These are phyloP conservation scores for Mus pahari DNA, from an alignment of 2,113 vertebrate genomes.

Conservation along the genomic window DNA sequence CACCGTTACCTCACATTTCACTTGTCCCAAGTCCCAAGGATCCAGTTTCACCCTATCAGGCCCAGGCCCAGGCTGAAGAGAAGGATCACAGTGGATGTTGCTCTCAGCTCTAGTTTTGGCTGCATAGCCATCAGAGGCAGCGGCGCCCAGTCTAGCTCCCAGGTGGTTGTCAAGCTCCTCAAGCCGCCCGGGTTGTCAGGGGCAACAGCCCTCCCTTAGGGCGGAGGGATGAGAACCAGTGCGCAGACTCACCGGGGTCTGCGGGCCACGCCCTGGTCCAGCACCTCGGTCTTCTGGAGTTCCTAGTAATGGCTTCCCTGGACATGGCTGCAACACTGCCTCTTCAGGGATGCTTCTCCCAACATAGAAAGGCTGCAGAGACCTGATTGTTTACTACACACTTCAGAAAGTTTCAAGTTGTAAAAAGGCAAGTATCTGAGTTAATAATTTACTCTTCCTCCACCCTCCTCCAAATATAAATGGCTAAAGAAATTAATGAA, in stretches of 20 bases:
- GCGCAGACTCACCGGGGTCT: background rate
- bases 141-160: background rate
- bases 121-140: conserved; percentile 5
- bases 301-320: fast-evolving
- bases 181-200: background rate
- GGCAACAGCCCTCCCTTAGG: fast-evolving
- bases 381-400: background rate
- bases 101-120: background rate
- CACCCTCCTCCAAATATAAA: background rate
- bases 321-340: fast-evolving
- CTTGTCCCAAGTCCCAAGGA: background rate
- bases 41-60: background rate
- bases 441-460: background rate
- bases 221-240: fast-evolving
- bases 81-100: background rate
- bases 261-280: fast-evolving
- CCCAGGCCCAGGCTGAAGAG: background rate
- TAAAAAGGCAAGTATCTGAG: background rate
- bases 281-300: too few relatives aligned
- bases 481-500: background rate
- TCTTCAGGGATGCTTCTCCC: fast-evolving
- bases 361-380: fast-evolving
- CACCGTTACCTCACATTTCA: conserved; percentile 34
- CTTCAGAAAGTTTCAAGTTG: background rate
- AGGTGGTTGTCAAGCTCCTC: background rate